Conservation (phyloP, 2,797 vertebrate genomes). For the Meriones psammophilus region DNA sequence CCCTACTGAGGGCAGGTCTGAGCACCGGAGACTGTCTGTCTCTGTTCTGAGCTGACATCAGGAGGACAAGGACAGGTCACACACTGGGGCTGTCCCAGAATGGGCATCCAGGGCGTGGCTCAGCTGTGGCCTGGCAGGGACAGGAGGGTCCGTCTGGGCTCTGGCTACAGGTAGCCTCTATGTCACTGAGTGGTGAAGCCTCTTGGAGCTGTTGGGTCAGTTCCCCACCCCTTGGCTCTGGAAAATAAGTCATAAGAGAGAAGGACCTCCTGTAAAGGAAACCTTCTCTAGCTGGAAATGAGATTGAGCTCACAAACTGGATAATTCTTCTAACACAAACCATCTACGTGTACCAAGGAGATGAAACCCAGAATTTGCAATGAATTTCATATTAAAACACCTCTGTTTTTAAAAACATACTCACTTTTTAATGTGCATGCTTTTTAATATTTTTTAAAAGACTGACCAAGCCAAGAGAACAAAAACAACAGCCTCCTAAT, state of each 20-base stretch:
- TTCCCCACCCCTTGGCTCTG: too few relatives aligned
- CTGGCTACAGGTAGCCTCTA: not conserved
- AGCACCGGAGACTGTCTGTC: not conserved
- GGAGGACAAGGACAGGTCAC: not conserved
- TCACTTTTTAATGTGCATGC: not conserved
- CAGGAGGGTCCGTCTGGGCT: not conserved
- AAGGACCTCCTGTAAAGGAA: not conserved
- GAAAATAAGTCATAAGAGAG: not conserved
- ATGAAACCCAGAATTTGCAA: not conserved
- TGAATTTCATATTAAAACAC: not conserved
- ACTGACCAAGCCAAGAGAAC: not conserved
- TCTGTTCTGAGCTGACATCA: not conserved
- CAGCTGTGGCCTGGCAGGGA: not conserved
- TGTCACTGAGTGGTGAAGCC: not conserved
- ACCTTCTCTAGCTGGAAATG: not conserved
- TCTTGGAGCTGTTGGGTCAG: not conserved
- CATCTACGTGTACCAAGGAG: not conserved
- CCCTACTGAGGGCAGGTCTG: not conserved
- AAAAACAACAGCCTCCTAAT: not conserved
- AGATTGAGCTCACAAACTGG: not conserved
- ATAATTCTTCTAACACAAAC: not conserved
- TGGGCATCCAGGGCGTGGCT: not conserved
- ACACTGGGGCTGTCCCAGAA: not conserved
- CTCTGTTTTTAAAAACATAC: not conserved
- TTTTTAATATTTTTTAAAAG: slow-evolving; percentile 19